Conservation (phyloP, 2,888 invertebrate species). For the Lingula anatina region DNA sequence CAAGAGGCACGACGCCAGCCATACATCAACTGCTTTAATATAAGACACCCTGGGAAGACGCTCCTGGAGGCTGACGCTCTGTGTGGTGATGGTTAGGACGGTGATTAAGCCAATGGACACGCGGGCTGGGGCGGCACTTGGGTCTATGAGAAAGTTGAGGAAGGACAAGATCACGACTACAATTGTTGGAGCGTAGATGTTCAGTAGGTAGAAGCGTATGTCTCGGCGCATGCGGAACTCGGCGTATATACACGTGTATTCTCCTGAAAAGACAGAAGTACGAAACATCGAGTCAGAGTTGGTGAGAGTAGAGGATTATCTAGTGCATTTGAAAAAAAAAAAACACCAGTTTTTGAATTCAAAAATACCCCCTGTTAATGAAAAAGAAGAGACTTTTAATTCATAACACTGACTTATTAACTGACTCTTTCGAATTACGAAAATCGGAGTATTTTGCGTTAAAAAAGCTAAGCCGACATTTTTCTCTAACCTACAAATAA, state of each 20-base stretch:
- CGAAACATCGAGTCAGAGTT: no score
- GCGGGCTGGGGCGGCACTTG: background rate
- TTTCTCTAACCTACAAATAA: no score
- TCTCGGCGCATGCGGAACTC: background rate
- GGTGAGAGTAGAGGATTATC: no score
- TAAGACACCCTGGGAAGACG: slow-evolving; percentile 2
- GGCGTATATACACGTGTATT: background rate
- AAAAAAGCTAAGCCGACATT: no score
- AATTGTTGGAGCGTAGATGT: background rate
- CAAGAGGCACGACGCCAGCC: slow-evolving; percentile 6
- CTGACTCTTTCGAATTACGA: no score
- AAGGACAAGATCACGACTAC: slow-evolving; percentile 5
- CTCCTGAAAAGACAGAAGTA: background rate
- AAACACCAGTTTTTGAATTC: no score
- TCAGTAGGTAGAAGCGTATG: background rate
- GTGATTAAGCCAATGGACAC: slow-evolving; percentile 1
- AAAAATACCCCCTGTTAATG: no score
- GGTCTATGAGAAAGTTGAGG: slow-evolving; percentile 18
- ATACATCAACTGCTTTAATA: slow-evolving; percentile 3
- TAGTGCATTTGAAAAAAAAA: no score
- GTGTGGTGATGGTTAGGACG: slow-evolving; percentile 4
- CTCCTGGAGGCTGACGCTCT: background rate
- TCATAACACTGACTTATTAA: no score
- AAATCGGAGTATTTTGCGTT: no score
- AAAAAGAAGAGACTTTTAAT: no score